A percentile compares a stretch with the other conserved stretches of the same genome.
Conservation (phyloP, 2,113 vertebrate species). For the Picathartes gymnocephalus region DNA sequence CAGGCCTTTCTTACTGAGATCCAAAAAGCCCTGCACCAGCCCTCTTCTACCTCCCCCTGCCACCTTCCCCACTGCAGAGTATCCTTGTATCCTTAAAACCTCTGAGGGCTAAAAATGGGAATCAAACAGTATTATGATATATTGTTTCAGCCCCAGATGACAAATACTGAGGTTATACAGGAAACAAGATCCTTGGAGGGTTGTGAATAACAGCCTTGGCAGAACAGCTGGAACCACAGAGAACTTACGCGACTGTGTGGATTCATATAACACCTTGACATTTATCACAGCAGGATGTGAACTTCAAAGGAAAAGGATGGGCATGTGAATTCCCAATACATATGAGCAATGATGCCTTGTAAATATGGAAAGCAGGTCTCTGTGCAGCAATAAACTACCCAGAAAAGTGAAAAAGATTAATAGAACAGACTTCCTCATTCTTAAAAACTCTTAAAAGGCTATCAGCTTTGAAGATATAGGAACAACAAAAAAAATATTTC, state of each 20-base stretch:
- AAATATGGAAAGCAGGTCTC: neutral
- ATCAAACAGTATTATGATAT: neutral
- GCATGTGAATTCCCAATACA: neutral
- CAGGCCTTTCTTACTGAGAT: neutral
- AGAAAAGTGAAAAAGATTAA: neutral
- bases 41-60: accelerated
- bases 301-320: neutral
- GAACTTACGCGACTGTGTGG: neutral
- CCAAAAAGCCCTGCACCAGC: neutral
- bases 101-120: neutral
- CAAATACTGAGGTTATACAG: neutral
- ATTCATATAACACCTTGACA: neutral
- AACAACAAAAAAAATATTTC: neutral
- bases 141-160: neutral
- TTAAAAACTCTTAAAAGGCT: neutral
- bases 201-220: neutral
- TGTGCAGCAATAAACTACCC: neutral
- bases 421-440: neutral
- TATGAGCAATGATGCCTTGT: neutral
- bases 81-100: neutral
- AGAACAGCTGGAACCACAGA: neutral
- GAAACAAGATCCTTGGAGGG: neutral
- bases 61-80: neutral
- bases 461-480: neutral
- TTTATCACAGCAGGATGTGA: neutral